These are phyloP conservation scores for Aspiorhynchus laticeps DNA, from an alignment of 2,113 vertebrate species.

Conservation along the genomic window DNA sequence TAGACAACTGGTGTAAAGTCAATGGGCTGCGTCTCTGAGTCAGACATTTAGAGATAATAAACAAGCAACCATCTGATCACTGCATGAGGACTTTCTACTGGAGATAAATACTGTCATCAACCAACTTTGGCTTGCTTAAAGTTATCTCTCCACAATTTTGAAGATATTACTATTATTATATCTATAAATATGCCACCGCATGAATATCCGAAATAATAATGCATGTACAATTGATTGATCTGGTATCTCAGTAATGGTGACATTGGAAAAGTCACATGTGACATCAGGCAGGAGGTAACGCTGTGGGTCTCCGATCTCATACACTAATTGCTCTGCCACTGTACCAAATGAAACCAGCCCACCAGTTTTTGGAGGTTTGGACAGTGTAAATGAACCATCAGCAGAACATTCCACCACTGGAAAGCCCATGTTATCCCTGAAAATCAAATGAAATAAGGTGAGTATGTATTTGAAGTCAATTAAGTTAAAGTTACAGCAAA, in stretches of 20 bases:
- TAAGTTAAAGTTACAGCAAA: neutral
- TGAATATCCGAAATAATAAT: neutral
- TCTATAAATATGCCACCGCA: neutral
- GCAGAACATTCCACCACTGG: slow-evolving; percentile 81
- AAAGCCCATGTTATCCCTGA: slow-evolving; percentile 87
- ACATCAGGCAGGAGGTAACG: slow-evolving; percentile 85
- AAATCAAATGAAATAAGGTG: neutral
- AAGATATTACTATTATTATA: neutral
- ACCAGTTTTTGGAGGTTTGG: slow-evolving; percentile 79
- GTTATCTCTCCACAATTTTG: neutral
- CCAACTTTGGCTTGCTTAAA: neutral
- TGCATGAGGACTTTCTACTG: neutral
- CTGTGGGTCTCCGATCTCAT: slow-evolving; percentile 82
- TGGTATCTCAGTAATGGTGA: slow-evolving; percentile 81
- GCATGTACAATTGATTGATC: slow-evolving; percentile 63
- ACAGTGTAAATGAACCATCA: slow-evolving; percentile 81
- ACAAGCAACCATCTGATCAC: slow-evolving; percentile 13
- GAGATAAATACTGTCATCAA: neutral
- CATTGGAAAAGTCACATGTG: slow-evolving; percentile 84
- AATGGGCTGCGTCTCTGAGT: neutral
- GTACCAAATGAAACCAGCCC: slow-evolving; percentile 83
- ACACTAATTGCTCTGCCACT: slow-evolving; percentile 84
- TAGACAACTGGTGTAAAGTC: slow-evolving; percentile 37
- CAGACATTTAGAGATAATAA: slow-evolving; percentile 26
- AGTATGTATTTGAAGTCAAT: neutral